phyloP scores from a whole-genome alignment of 2,797 vertebrate genomes.

The Urocyon cinereoargenteus region DNA sequence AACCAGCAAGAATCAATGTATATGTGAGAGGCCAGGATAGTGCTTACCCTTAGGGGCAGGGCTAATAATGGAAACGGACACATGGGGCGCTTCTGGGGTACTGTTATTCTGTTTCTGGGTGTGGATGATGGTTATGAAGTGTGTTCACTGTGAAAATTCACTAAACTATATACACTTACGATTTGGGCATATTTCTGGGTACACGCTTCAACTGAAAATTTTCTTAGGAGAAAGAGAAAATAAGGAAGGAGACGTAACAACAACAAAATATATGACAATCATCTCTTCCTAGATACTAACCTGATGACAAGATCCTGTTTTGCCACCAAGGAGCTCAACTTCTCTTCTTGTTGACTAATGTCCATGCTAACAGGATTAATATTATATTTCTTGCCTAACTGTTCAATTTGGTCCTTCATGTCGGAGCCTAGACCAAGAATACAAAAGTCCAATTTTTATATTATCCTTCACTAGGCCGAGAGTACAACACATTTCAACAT shows the following conservation, averaged over 20 bases:
- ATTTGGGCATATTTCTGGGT: not conserved
- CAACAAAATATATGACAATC: not conserved
- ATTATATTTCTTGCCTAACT: constrained; percentile 91
- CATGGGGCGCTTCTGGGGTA: not conserved
- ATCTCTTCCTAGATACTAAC: constrained; percentile 84
- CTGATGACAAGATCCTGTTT: constrained; percentile 96
- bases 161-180: not conserved
- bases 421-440: constrained; percentile 90
- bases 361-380: constrained; percentile 93
- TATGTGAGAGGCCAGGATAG: not conserved
- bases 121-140: not conserved
- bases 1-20: not conserved
- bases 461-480: not conserved
- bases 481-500: constrained; percentile 32
- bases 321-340: constrained; percentile 92
- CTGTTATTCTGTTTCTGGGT: not conserved
- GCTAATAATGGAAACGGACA: not conserved
- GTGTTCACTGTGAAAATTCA: not conserved
- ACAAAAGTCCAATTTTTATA: constrained; percentile 36
- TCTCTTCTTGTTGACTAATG: constrained; percentile 90
- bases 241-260: not conserved
- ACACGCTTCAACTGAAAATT: not conserved
- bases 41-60: not conserved
- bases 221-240: not conserved
- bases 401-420: constrained; percentile 92